A percentile compares a stretch with the other conserved stretches of the same genome.
phyloP scores from a whole-genome alignment of 2,113 vertebrate species.

The Sus scrofa region DNA sequence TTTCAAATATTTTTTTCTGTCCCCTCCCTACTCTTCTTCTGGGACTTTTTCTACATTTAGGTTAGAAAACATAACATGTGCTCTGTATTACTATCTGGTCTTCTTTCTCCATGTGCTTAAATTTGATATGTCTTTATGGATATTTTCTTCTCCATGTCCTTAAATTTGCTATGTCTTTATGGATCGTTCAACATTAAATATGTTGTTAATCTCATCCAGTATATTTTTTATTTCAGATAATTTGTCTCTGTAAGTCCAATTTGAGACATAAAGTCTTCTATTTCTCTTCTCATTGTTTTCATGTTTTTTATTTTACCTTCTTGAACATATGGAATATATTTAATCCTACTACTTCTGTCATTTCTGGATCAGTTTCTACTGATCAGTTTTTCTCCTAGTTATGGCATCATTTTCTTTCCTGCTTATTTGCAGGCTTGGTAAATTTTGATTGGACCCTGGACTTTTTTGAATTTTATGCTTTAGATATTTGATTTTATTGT shows the following conservation, averaged over 20 bases:
- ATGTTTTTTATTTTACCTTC: neutral
- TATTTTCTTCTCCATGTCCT: neutral
- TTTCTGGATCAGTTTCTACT: neutral
- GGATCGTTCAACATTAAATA: neutral
- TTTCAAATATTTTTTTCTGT: neutral
- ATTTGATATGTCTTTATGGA: neutral
- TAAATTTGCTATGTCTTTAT: neutral
- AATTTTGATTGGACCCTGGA: constrained; percentile 7
- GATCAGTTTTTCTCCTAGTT: neutral
- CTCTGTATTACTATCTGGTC: neutral
- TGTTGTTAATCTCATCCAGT: neutral
- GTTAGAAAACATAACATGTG: neutral
- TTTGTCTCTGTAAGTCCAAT: neutral
- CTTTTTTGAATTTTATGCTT: constrained; percentile 33
- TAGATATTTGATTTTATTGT: neutral
- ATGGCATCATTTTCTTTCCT: neutral
- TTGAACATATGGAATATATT: neutral
- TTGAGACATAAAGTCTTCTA: neutral
- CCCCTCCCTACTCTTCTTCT: neutral
- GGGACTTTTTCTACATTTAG: neutral
- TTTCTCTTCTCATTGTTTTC: neutral
- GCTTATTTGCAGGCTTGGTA: neutral
- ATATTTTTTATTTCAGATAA: neutral
- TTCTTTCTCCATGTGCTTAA: neutral
- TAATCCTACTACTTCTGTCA: neutral